Evolutionary conservation across 2,797 vertebrate genomes (phyloP), one percentile per base, ranked within the genome.

Genomic region (Sebastes jordani): DNA sequence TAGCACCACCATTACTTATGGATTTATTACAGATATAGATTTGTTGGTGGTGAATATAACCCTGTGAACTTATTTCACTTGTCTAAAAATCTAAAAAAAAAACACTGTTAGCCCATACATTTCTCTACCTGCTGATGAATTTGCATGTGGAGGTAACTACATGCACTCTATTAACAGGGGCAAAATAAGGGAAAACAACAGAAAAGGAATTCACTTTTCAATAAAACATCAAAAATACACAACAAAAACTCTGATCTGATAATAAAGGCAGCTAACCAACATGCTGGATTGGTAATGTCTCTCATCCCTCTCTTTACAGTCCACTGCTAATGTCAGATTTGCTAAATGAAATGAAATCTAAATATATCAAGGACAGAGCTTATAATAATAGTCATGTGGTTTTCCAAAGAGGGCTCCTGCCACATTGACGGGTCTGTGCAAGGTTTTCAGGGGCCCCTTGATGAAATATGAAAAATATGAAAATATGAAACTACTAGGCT

Each of bases 321-420:
- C 49, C 34, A 64, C 62, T 62, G 32, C 52, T 65, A 66, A 82
- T 58, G 46, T 66, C 55, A 76, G 25, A 46, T 81, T 67, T 36
- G 5, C 6, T 16, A 42, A 38, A 64, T 61, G 18, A 42, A 42
- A 16, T 16, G 38, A 69, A 71, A 60, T 27, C 74, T 74, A 71
- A 86, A 80, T 85, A 85, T 87, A 89, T 80, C 76, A 27, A 77
- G 71, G 46, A 68, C 6, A 29, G 13, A n/a, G 59, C 29, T 78
- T 63, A 71, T 61, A 74, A 70, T 78, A 83, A 82, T 61, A 79
- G 74, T 69, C 71, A 59, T 68, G 74, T 74, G 64, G 68, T 63
- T 63, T 68, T 74, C 14, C 36, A 71, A 62, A 56, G 29, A 65
- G 7, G 49, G 13, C 67, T 75, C 9, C 30, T 76, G 42, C 13